Percentiles rank a stretch among this genome's conserved stretches.
These are phyloP conservation scores for Bursaphelenchus mucronatus DNA, from an alignment of 1,140 invertebrate species.

Conservation along the genomic window DNA sequence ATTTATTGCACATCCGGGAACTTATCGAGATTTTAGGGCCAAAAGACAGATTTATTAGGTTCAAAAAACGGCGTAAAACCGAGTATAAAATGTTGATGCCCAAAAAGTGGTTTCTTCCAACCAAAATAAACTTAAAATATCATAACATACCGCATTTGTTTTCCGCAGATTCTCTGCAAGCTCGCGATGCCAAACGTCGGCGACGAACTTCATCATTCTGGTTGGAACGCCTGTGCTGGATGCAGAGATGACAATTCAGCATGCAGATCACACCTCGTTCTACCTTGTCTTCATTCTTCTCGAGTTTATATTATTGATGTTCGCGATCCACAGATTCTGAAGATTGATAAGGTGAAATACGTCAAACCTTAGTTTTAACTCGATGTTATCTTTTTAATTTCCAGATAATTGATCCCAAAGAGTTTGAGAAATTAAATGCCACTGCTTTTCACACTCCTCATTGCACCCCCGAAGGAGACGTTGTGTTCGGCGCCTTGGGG, in stretches of 20 bases:
- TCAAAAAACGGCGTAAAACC: too few relatives aligned
- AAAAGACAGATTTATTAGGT: not conserved
- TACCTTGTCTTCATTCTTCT: slow-evolving; percentile 37
- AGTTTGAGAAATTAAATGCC: slow-evolving; percentile 65
- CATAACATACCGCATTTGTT: not conserved
- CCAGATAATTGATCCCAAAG: slow-evolving; percentile 15
- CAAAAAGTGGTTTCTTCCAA: too few relatives aligned
- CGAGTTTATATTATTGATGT: slow-evolving; percentile 37
- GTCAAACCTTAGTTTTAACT: not conserved
- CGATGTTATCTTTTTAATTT: not conserved
- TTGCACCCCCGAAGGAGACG: slow-evolving; percentile 80
- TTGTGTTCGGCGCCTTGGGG: slow-evolving; percentile 90
- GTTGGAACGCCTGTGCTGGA: slow-evolving; percentile 44
- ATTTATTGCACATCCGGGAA: too few relatives aligned
- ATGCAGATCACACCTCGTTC: slow-evolving; percentile 27
- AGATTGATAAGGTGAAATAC: slow-evolving; percentile 13
- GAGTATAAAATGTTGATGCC: too few relatives aligned
- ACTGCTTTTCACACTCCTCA: slow-evolving; percentile 85
- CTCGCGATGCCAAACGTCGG: slow-evolving; percentile 34
- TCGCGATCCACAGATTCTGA: slow-evolving; percentile 21
- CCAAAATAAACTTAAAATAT: not conserved
- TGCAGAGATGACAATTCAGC: slow-evolving; percentile 15
- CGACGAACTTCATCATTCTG: slow-evolving; percentile 41
- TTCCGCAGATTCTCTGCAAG: slow-evolving; percentile 21
- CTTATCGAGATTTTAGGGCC: too few relatives aligned